Base-by-base conservation (phyloP, 2,113 vertebrate species). In the Jaculus jaculus region DNA sequence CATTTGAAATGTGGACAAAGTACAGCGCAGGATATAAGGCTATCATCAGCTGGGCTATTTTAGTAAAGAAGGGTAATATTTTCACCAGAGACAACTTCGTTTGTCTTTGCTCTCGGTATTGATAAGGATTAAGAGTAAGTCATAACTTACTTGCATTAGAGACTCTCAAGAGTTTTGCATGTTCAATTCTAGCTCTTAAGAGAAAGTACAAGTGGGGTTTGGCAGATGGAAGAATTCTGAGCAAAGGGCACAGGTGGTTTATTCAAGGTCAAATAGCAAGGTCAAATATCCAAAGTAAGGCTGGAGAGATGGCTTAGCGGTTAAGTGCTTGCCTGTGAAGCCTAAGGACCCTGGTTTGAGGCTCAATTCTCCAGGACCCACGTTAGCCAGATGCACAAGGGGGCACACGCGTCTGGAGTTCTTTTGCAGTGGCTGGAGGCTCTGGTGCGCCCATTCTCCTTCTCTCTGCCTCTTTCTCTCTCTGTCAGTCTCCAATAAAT, bases 261-360 rank as follows among this genome's bases (percentile, higher is more conserved):
- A 28, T 39, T 77, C 86, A 86, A 88, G 51, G 87, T 85, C 66
- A 74, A 72, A 34, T n/a, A 73, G 26, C 84, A 89, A 73, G 60
- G 51, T 89, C 69, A 75, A 37, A 86, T 54, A 54, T 54, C 54
- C 9, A 68, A 78, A 18, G 71, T 30, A 23, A n/a, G n/a, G n/a
- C n/a, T n/a, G n/a, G n/a, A n/a, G n/a, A n/a, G n/a, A n/a, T n/a
- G n/a, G n/a, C n/a, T n/a, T n/a, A n/a, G n/a, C n/a, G n/a, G n/a
- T n/a, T n/a, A n/a, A n/a, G n/a, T n/a, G n/a, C n/a, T n/a, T n/a
- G n/a, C n/a, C n/a, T n/a, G n/a, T n/a, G n/a, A n/a, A n/a, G n/a
- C n/a, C n/a, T n/a, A n/a, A n/a, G n/a, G n/a, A n/a, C n/a, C n/a
- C n/a, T n/a, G n/a, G n/a, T n/a, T n/a, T n/a, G n/a, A n/a, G n/a